Conservation (phyloP, 2,888 invertebrate species). For the Torymus tubicola region DNA sequence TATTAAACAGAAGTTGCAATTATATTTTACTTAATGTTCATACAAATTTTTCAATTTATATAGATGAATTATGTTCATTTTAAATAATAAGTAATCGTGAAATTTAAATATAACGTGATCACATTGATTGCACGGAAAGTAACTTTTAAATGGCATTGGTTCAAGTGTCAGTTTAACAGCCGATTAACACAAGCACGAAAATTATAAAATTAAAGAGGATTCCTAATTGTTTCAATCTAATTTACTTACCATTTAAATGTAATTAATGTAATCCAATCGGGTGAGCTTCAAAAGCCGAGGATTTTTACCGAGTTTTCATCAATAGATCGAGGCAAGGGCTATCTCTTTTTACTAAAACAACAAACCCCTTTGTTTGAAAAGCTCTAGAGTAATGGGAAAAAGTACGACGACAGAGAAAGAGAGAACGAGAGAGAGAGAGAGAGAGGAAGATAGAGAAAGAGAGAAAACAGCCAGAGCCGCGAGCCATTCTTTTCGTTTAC, state of each 20-base stretch:
- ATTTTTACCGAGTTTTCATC: conserved; percentile 17
- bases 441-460: neutral
- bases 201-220: conserved; percentile 4
- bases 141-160: no score
- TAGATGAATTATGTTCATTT: no score
- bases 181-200: neutral
- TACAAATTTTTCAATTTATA: no score
- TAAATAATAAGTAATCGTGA: no score
- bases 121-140: no score
- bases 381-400: conserved; percentile 52
- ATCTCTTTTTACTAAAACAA: conserved; percentile 29
- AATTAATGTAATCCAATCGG: neutral
- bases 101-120: no score
- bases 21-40: no score
- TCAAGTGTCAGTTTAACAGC: no score
- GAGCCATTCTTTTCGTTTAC: conserved; percentile 24
- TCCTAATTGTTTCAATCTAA: neutral
- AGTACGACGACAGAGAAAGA: conserved; percentile 36
- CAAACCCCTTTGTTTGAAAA: conserved; percentile 48
- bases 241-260: neutral
- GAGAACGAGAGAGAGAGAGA: neutral
- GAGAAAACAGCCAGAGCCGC: neutral
- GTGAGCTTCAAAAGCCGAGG: neutral
- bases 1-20: no score
- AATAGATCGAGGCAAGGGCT: conserved; percentile 6